Base-by-base conservation (phyloP, 2,888 invertebrate genomes). In the Sipha maydis region DNA sequence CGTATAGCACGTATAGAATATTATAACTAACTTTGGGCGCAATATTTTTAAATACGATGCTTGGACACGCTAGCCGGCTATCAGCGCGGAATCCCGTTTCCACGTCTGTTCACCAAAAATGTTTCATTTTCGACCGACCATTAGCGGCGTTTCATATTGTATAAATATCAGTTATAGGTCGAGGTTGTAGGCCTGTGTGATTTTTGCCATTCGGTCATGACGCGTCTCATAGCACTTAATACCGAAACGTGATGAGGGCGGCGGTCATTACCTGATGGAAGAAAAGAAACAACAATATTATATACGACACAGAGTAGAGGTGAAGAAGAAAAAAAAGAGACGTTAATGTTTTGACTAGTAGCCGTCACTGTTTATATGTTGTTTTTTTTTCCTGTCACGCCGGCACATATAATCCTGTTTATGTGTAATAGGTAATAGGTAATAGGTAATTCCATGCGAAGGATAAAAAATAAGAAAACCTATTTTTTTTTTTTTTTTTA, bases 341-440 rank as follows among this genome's bases (percentile, higher is more conserved):
- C 86, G 86, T 80, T 88, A 88, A 88, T 88, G 86, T 88, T 88
- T 88, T 61, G 79, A 88, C 80, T 56, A 34, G 80, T 69, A 28
- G 78, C 79, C 80, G 41, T 80, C 80, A 34, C 80, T 75, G 80
- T 80, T 75, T 88, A 75, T 88, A 28, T 61, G 14, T 80, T 75
- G 14, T 48, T 14, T 48, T 48, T 85, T 86, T 79, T 86, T 71
- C 54, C 41, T 80, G 86, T 80, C 80, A 80, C 86, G 80, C 80
- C 38, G 80, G 41, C 86, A 71, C 80, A 38, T 73, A 86, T 80
- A 86, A 80, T 86, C 71, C 80, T 75, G 79, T 80, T 80, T 80
- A 41, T 75, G 28, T 75, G 80, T 80, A 79, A 80, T 86, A 80
- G 85, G 77, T 78, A 77, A 80, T 86, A 80, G 85, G 77, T 78